phyloP scores from a whole-genome alignment of 1,140 invertebrate genomes.

The Brachionus rotundiformis region DNA sequence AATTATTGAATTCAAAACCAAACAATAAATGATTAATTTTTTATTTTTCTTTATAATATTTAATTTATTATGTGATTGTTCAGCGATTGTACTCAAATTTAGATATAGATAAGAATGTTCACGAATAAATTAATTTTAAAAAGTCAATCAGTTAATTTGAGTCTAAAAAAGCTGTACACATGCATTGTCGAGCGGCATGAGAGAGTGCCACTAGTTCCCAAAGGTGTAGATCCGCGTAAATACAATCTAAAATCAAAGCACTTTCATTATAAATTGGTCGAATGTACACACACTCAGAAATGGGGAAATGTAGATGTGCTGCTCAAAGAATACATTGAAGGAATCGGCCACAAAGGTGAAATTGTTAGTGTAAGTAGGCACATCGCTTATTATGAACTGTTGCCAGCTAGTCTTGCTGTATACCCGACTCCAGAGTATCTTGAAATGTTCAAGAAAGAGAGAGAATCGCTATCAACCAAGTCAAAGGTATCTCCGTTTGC shows the following conservation, averaged over 20 bases:
- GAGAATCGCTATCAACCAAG: background rate
- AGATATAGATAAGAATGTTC: background rate
- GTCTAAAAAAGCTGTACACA: constrained; percentile 26
- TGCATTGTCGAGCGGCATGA: constrained; percentile 41
- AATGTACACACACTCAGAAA: constrained; percentile 19
- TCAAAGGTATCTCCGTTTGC: constrained; percentile 48
- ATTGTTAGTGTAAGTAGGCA: constrained; percentile 32
- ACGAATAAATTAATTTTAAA: background rate
- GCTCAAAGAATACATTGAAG: constrained; percentile 50
- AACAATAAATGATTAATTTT: background rate
- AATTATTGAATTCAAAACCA: background rate
- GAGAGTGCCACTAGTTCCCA: background rate
- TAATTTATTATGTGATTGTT: background rate
- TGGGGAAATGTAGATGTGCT: constrained; percentile 41
- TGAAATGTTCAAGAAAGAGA: constrained; percentile 37
- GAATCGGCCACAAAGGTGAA: constrained; percentile 51
- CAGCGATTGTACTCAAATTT: background rate
- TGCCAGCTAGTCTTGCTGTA: constrained; percentile 44
- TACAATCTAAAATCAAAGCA: constrained; percentile 31
- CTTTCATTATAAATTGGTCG: constrained; percentile 45
- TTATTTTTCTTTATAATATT: background rate
- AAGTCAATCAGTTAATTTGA: background rate
- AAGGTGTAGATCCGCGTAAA: background rate
- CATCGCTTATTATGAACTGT: constrained; percentile 27
- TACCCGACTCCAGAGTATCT: constrained; percentile 47